These are phyloP conservation scores for Epizoanthus illoricatus DNA, from an alignment of 92 coral and sea anemone genomes.

Conservation along the genomic window DNA sequence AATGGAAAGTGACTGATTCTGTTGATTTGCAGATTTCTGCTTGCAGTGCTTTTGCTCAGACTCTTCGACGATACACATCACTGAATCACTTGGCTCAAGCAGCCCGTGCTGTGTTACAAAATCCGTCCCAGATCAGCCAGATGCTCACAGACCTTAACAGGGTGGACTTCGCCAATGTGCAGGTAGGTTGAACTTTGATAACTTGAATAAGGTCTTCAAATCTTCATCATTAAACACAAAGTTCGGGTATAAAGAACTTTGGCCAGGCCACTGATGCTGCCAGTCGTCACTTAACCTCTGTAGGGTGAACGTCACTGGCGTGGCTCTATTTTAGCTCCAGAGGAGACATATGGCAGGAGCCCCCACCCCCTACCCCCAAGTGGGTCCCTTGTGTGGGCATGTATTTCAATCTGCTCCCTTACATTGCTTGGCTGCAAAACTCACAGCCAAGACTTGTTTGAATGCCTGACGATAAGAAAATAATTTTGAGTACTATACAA, in stretches of 20 bases:
- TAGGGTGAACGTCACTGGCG: no score
- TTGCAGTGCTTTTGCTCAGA: slow-evolving; percentile 99
- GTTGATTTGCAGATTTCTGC: slow-evolving; percentile 67
- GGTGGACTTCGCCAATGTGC: slow-evolving; percentile 99
- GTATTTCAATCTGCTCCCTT: no score
- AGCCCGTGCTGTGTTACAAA: slow-evolving; percentile 98
- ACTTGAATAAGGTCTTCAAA: neutral
- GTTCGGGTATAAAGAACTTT: neutral
- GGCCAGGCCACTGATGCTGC: no score
- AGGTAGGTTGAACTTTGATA: slow-evolving; percentile 49
- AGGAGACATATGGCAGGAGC: no score
- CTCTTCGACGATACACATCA: slow-evolving; percentile 98
- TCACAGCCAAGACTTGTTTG: no score
- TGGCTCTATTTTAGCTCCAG: no score
- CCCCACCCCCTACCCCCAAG: no score
- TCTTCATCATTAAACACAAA: neutral
- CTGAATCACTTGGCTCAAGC: slow-evolving; percentile 99
- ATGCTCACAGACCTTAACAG: slow-evolving; percentile 97
- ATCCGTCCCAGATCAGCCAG: slow-evolving; percentile 94
- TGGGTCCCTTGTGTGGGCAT: no score
- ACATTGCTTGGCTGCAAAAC: no score
- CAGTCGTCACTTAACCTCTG: no score
- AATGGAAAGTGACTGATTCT: neutral
- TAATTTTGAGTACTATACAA: no score
- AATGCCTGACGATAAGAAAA: no score